Base-by-base conservation (phyloP, 92 coral and sea anemone species). In the Siderastrea radians region DNA sequence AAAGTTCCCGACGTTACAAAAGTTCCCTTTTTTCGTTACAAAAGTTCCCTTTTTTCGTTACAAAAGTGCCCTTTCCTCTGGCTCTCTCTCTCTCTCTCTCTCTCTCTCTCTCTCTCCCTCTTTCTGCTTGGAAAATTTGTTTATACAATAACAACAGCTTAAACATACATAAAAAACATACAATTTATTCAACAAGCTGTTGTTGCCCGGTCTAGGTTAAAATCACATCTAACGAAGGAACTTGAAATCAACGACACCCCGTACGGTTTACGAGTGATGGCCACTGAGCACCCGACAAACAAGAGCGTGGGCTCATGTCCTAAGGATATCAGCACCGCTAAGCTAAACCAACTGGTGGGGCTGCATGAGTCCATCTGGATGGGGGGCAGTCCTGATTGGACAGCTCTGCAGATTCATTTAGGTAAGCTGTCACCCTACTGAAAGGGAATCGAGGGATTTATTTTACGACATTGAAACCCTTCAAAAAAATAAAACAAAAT, bases 241-340 rank as follows among this genome's bases (percentile, higher is more conserved):
- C 72, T 84, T 57, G 88, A 84, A 73, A 74, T 72, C 2, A 84
- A 84, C 73, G 81, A 84, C 68, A 84, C 88, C 1, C 88, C 88
- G 75, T 84, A 72, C 74, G 88, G 88, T 44, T 81, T 84, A 3
- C 75, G 76, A 84, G 88, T 73, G 61, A 72, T 84, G 81, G 66
- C 80, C 19, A 84, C 88, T 84, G 88, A 61, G 81, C 88, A 49
- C 58, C 80, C 88, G 2, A 74, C 60, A 58, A 84, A 84, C 88
- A 69, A 67, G 70, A 72, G 72, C 63, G 88, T 84, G 60, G 88
- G 88, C 51, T 72, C 80, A 9, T 84, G 88, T 84, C 88, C 88
- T 17, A 48, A 84, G 61, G 81, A 84, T 49, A 49, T 84, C 49
- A 45, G 26, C 2, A 13, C 88, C 10, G 4, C 14, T 3, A 14